Conservation (phyloP, 2,797 vertebrate species). For the Eulemur coronatus region DNA sequence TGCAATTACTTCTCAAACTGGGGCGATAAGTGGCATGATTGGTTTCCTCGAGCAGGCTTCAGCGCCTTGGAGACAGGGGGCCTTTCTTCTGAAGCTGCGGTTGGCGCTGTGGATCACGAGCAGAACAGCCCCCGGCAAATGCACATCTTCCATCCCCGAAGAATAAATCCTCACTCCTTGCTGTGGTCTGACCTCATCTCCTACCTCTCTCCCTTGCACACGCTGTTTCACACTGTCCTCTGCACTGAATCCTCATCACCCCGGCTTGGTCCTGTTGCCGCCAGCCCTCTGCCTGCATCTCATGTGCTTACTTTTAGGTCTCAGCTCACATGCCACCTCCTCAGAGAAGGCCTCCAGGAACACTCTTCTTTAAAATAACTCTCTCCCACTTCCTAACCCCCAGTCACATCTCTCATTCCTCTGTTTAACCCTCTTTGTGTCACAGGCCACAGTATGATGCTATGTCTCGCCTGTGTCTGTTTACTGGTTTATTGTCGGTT, state of each 20-base stretch:
- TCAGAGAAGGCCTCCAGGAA: background rate
- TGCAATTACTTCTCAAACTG: conserved; percentile 72
- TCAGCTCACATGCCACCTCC: background rate
- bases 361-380: background rate
- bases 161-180: background rate
- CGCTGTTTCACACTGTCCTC: fast-evolving
- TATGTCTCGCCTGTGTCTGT: background rate
- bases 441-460: fast-evolving
- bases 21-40: conserved; percentile 75
- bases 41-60: conserved; percentile 49
- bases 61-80: background rate
- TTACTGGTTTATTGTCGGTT: background rate
- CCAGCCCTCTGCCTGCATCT: background rate
- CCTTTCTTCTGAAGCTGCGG: conserved; percentile 26
- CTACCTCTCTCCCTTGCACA: background rate
- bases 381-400: no score
- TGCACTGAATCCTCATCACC: background rate
- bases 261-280: background rate
- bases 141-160: background rate
- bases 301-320: background rate
- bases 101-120: background rate
- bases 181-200: background rate
- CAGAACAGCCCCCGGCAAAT: background rate
- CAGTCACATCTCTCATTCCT: background rate
- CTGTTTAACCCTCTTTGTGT: background rate